phyloP scores from a whole-genome alignment of 1,140 invertebrate genomes.

The Rhopalosiphum maidis region DNA sequence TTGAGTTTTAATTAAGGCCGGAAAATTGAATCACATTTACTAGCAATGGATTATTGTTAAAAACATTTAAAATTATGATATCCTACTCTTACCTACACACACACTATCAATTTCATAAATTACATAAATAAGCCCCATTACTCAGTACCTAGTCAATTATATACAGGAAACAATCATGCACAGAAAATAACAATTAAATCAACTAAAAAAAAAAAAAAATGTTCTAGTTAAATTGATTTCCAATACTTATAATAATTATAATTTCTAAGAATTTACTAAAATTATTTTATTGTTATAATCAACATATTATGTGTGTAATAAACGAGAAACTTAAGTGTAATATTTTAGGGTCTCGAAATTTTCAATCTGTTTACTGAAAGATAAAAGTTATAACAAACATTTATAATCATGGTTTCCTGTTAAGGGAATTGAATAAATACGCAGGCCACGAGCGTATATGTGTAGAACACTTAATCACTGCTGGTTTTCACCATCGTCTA shows the following conservation, averaged over 20 bases:
- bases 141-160: background rate
- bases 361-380: background rate
- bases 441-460: background rate
- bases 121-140: background rate
- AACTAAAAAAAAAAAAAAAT: background rate
- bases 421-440: constrained; percentile 15
- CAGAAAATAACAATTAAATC: background rate
- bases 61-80: background rate
- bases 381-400: constrained; percentile 24
- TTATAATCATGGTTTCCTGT: constrained; percentile 26
- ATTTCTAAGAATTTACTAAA: too few species aligned
- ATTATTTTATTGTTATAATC: background rate
- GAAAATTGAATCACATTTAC: background rate
- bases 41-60: background rate
- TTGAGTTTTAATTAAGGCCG: background rate
- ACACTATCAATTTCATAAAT: background rate
- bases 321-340: background rate
- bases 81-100: background rate
- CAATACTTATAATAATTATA: background rate
- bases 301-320: background rate
- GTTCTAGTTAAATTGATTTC: background rate
- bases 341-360: background rate
- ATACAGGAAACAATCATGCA: background rate
- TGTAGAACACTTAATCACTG: constrained; percentile 20
- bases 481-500: background rate